Evolutionary conservation across 1,140 invertebrate genomes (phyloP), one percentile per base, ranked within the genome.

Genomic region (Euwallacea fornicatus): DNA sequence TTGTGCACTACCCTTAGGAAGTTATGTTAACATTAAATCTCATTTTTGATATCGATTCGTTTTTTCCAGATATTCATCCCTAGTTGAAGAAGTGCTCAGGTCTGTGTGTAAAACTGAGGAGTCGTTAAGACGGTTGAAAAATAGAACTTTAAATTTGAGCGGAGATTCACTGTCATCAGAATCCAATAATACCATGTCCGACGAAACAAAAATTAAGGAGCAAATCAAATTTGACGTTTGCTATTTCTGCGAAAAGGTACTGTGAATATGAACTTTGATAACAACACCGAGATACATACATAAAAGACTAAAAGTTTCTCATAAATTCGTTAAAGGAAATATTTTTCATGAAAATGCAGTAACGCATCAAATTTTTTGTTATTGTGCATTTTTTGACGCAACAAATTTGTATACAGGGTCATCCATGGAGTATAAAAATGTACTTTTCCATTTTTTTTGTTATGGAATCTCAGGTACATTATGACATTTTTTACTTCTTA

Each of bases 81-180:
- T 90, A 71, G 93, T 96, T 10, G 86, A 86, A 70, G 94, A 97
- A 83, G 94, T 98, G 6, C 83, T 98, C 63, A 93, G 89, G 46
- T 96, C 95, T 6, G 95, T 97, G 0, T 93, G 94, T 81, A 95
- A 93, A 84, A 98, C 96, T 74, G 96, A 98, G 81, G 95, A 97
- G 79, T 97, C 94, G 75, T 83, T 97, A 54, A 88, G 91, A 79
- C 88, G 93, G 74, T 84, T 98, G 66, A 96, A 97, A 81, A 94
- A 93, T 84, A 90, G 92, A 58, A 85, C 91, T 72, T 15, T 76
- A 21, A 67, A 53, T 62, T 43, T 55, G 7, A 66, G 42, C 16
- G 75, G 73, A 44, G 90, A 93, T 42, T 47, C 63, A 47, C 58
- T 63, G 44, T 83, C 83, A 59, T 85, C 85, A 59, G 53, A n/a